Conservation (phyloP, 2,888 invertebrate species). For the Tenthredo livida region DNA sequence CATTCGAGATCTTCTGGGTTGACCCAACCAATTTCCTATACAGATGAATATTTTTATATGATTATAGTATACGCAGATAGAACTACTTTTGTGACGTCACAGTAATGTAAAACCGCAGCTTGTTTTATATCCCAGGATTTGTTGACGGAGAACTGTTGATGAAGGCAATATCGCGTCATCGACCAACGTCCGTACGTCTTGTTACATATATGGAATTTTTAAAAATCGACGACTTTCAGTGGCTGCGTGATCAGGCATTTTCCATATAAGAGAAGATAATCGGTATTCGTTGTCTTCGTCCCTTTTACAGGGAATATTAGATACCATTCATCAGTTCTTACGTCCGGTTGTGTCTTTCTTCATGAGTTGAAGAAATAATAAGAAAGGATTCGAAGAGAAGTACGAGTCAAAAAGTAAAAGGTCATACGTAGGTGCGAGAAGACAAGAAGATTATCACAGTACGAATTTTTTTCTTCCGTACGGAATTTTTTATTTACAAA, state of each 20-base stretch:
- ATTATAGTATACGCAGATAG: not conserved
- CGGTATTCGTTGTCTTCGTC: not conserved
- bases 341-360: not conserved
- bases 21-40: not conserved
- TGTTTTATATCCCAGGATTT: not conserved
- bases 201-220: not conserved
- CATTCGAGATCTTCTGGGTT: not conserved
- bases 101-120: not conserved
- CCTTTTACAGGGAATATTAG: not conserved
- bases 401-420: not conserved
- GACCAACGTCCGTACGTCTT: not conserved
- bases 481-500: too few relatives aligned
- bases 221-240: not conserved
- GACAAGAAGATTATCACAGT: not conserved
- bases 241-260: not conserved
- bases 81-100: not conserved
- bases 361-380: not conserved
- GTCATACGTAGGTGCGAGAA: not conserved
- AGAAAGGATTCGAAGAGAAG: not conserved
- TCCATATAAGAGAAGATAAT: not conserved
- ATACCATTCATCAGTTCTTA: not conserved
- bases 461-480: too few relatives aligned
- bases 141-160: not conserved
- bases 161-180: not conserved
- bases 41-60: not conserved